Evolutionary conservation across 2,888 invertebrate species (phyloP), one percentile per base, ranked within the genome.

Genomic region (Malthinus flaveolus): DNA sequence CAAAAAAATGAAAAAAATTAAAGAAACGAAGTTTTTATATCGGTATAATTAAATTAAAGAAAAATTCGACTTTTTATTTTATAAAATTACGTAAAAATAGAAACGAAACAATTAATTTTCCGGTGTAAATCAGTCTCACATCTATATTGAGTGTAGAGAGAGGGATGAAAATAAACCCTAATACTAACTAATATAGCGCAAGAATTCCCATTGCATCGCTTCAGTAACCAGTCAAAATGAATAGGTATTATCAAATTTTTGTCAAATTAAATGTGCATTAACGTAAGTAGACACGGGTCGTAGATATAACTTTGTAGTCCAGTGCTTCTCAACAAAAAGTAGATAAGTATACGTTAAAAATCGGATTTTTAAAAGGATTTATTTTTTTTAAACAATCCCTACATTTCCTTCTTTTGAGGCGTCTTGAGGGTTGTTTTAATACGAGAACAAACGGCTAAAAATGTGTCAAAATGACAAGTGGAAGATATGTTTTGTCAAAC

Each of bases 231-330:
- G 67, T 69, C 71, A 67, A 73, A 75, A 75, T 75, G 76, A 77
- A 76, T 73, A 73, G 76, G 74, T 74, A 76, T 76, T 76, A 76
- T 73, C 71, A 73, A 76, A 77, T 76, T 76, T 76, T 74, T 75
- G 74, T 75, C 73, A 76, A 76, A 77, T 76, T 75, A 75, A 75
- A 75, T 74, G 73, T 75, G 75, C 74, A 75, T 75, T 76, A 75
- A 71, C 68, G 71, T 63, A 56, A 59, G 56, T 53, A 52, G 60
- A 51, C 46, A 52, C 51, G 57, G 58, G 62, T 59, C 55, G 56
- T 50, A 36, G 12, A 47, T 37, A 48, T 53, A 48, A 58, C 58
- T 49, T 36, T 32, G 23, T 32, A 35, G 45, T 46, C 44, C 53
- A 61, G 58, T 33, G 56, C 47, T 46, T 56, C 53, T 60, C 62